These are phyloP conservation scores for Ylistrum balloti DNA, from an alignment of 1,140 invertebrate genomes.

Conservation along the genomic window DNA sequence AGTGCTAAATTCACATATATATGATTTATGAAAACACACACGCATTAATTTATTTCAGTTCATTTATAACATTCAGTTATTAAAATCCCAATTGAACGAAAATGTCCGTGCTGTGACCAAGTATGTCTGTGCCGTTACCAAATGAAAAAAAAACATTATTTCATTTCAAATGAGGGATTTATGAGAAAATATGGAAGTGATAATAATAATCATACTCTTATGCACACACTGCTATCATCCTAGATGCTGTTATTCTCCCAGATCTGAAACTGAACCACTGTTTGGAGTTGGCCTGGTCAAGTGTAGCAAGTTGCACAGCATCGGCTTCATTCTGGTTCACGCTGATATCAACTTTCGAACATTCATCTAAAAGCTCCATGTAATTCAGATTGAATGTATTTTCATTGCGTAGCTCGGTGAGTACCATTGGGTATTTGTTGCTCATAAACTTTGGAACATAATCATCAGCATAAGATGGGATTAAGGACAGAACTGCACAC, in stretches of 20 bases:
- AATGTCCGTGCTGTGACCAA: too few species aligned
- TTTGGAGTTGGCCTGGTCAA: not conserved
- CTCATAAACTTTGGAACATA: not conserved
- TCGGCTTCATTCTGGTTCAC: not conserved
- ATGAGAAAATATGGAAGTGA: too few species aligned
- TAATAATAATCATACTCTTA: too few species aligned
- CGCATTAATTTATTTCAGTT: too few species aligned
- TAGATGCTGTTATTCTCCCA: conserved; percentile 56
- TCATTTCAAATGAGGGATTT: too few species aligned
- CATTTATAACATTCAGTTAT: too few species aligned
- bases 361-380: not conserved
- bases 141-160: too few species aligned
- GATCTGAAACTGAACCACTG: conserved; percentile 46
- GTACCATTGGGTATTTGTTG: not conserved
- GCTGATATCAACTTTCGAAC: not conserved
- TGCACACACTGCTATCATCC: conserved; percentile 37
- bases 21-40: too few species aligned
- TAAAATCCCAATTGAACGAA: too few species aligned
- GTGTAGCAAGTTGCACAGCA: conserved; percentile 45
- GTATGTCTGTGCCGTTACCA: too few species aligned
- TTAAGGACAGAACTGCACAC: not conserved
- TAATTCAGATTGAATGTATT: not conserved
- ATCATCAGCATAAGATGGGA: not conserved
- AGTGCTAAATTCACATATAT: too few species aligned
- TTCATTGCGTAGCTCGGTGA: conserved; percentile 15